Evolutionary conservation across 2,113 vertebrate genomes (phyloP).

Genomic region (Halcyon senegalensis): DNA sequence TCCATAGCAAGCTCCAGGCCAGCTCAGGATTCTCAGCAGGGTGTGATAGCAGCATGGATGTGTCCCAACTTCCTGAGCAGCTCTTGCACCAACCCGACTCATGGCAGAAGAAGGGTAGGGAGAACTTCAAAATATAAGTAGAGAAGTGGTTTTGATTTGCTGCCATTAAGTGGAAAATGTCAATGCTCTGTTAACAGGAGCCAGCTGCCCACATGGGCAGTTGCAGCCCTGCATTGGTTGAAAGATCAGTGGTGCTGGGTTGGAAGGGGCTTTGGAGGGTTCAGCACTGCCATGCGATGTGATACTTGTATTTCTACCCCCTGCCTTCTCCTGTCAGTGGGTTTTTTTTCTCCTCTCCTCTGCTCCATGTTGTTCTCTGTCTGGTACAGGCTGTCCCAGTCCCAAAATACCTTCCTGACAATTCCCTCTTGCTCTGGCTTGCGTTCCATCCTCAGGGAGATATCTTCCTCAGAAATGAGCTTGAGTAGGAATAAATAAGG

Average conservation of each 20-base stretch:
- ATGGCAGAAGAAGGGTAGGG: background rate
- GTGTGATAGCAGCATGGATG: background rate
- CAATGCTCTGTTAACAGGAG: background rate
- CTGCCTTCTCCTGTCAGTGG: background rate
- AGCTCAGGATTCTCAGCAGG: background rate
- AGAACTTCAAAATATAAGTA: background rate
- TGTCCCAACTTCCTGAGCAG: background rate
- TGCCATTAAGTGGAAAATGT: background rate
- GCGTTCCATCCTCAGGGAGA: background rate
- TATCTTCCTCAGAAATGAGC: background rate
- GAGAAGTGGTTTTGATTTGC: background rate
- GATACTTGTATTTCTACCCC: background rate
- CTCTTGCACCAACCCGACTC: background rate
- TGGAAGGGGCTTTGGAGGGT: background rate
- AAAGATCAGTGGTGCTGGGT: background rate
- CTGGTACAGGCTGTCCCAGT: background rate
- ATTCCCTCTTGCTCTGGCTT: background rate
- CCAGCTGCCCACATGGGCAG: background rate
- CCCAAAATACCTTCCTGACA: background rate
- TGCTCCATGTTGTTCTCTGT: fast-evolving
- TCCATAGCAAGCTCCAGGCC: background rate
- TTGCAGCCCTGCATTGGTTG: background rate
- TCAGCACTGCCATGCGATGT: background rate
- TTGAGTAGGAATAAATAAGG: fast-evolving
- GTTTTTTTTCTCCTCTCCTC: background rate